Base-by-base conservation (phyloP, 1,140 invertebrate genomes). In the Gryllus bimaculatus region DNA sequence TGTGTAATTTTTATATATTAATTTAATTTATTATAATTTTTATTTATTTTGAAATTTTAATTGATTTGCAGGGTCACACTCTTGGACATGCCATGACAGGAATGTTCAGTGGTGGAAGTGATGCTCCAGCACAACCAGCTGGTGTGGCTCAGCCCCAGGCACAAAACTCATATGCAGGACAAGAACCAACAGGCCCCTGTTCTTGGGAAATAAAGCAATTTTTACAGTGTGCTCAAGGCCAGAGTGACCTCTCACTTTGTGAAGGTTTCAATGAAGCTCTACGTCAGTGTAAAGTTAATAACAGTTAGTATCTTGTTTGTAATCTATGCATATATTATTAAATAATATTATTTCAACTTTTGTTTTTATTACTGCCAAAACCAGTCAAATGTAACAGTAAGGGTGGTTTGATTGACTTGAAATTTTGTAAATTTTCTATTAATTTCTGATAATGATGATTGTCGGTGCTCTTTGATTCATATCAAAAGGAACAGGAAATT, bases 221-320 rank as follows among this genome's bases (percentile, higher is more conserved):
- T 87, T 86, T 97, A 20, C 90, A 96, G 81, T 97, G 95, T 84
- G 94, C 95, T 76, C 90, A 95, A 83, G 91, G 91, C 74, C 94
- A 96, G 83, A 89, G 90, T 48, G 96, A 97, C 85, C 85, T 98
- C 8, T 89, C 91, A 7, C 89, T 98, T 4, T 98, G 96, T 84
- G 92, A 96, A 83, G 96, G 95, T 75, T 98, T 98, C 86, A 97
- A 97, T 85, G 95, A 97, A 86, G 95, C 94, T 79, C 88, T 98
- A 80, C 92, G 95, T 82, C 94, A 97, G 85, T 98, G 96, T 92
- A 95, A 95, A 88, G 81, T 82, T 80, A 80, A 83, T 76, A 85
- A 89, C 78, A 82, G 88, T 89, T 81, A 85, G 86, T 86, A 82
- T 78, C 26, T 39, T 39, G 26, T 39, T 39, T 39, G 15, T 74